Evolutionary conservation across 2,888 invertebrate genomes (phyloP).

Genomic region (Melitaea athalia): DNA sequence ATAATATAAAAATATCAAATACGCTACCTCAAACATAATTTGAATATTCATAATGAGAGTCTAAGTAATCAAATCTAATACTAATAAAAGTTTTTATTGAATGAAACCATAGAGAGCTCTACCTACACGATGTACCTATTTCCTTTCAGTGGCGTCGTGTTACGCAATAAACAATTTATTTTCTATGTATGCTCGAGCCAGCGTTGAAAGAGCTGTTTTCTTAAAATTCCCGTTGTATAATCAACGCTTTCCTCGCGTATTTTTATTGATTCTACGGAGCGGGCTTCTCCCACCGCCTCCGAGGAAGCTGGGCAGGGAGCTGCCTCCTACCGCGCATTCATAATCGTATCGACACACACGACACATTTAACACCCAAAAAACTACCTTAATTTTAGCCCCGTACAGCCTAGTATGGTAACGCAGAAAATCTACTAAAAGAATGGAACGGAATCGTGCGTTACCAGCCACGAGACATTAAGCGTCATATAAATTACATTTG

Average conservation of each 20-base stretch:
- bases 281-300: constrained; percentile 59
- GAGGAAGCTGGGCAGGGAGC: constrained; percentile 76
- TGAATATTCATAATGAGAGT: background rate
- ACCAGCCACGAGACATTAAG: constrained; percentile 81
- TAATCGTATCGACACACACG: constrained; percentile 79
- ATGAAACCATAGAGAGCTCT: constrained; percentile 2
- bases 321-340: constrained; percentile 82
- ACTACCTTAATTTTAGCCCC: constrained; percentile 55
- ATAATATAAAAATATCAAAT: too few relatives aligned
- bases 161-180: constrained; percentile 30
- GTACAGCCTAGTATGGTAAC: constrained; percentile 56
- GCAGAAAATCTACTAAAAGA: constrained; percentile 56
- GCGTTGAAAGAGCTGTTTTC: constrained; percentile 69
- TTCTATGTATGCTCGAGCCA: constrained; percentile 50
- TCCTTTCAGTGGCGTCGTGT: constrained; percentile 22
- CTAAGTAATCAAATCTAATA: background rate
- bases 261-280: constrained; percentile 78
- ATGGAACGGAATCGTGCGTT: constrained; percentile 80
- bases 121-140: constrained; percentile 14
- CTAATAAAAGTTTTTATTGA: constrained; percentile 14
- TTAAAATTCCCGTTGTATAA: constrained; percentile 77
- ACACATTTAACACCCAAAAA: constrained; percentile 56
- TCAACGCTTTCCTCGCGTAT: constrained; percentile 81
- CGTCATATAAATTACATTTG: constrained; percentile 83
- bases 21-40: background rate